Evolutionary conservation across 2,113 vertebrate species (phyloP).

Genomic region (Brachirus orientalis): DNA sequence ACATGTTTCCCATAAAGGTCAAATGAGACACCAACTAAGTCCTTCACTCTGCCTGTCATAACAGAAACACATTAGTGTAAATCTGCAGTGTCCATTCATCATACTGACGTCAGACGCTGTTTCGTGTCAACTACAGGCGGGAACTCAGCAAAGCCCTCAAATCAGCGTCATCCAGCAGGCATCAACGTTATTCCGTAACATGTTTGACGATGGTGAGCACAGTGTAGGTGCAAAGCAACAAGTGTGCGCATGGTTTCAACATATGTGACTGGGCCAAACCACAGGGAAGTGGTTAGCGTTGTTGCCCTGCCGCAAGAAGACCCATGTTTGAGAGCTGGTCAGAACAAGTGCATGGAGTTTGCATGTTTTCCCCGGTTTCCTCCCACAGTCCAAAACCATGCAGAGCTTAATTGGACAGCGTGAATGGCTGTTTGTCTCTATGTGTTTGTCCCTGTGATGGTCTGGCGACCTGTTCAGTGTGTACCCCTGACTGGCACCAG

Average conservation of each 20-base stretch:
- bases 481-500: too few species aligned
- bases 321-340: too few species aligned
- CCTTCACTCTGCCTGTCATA: conserved; percentile 9
- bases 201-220: neutral
- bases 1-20: conserved; percentile 11
- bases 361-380: too few species aligned
- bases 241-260: neutral
- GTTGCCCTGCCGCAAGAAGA: too few species aligned
- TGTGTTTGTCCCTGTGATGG: too few species aligned
- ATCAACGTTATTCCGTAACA: neutral
- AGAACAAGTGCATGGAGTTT: too few species aligned
- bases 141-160: neutral
- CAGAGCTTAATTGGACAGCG: too few species aligned
- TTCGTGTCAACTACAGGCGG: neutral
- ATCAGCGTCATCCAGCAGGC: neutral
- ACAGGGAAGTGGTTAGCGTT: too few species aligned
- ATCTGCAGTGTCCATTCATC: neutral
- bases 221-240: too few species aligned
- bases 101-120: neutral
- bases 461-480: too few species aligned
- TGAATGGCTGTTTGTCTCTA: too few species aligned
- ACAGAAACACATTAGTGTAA: neutral
- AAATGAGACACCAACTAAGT: conserved; percentile 1
- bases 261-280: neutral
- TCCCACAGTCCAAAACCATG: too few species aligned